Percentiles rank a stretch among this genome's conserved stretches.
phyloP scores from a whole-genome alignment of 2,888 invertebrate genomes.

The Plebejus anna region DNA sequence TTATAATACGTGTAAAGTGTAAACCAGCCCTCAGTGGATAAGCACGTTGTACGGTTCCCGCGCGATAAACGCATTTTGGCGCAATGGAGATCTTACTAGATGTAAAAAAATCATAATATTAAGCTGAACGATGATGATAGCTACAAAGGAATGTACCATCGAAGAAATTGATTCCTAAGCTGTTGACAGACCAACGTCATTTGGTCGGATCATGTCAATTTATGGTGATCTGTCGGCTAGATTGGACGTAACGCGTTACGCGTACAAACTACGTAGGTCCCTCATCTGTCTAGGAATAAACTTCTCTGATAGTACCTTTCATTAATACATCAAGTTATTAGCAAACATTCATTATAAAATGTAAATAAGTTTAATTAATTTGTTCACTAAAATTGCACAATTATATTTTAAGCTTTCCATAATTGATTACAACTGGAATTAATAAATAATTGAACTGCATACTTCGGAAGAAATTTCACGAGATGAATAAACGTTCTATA shows the following conservation, averaged over 20 bases:
- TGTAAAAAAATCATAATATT: background rate
- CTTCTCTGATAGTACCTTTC: background rate
- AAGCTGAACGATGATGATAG: background rate
- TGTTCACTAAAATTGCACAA: conserved; percentile 20
- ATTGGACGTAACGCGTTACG: no score
- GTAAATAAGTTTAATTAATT: conserved; percentile 25
- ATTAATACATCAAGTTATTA: conserved; percentile 21
- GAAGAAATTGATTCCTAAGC: no score
- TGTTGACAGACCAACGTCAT: no score
- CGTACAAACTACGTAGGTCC: no score
- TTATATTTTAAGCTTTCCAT: conserved; percentile 29
- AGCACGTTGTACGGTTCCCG: no score
- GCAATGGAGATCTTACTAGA: no score
- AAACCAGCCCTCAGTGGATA: no score
- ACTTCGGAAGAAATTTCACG: background rate
- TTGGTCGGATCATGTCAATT: no score
- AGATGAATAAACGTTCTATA: background rate
- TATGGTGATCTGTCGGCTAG: no score
- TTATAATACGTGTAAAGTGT: no score
- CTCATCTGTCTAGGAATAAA: no score
- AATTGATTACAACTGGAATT: conserved; percentile 27
- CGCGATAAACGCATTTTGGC: no score
- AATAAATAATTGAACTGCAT: background rate
- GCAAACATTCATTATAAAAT: conserved; percentile 24
- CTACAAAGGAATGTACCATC: background rate